Percentiles rank a stretch among this genome's conserved stretches.
Conservation (phyloP, 2,888 invertebrate species). For the Fragum whitleyi region DNA sequence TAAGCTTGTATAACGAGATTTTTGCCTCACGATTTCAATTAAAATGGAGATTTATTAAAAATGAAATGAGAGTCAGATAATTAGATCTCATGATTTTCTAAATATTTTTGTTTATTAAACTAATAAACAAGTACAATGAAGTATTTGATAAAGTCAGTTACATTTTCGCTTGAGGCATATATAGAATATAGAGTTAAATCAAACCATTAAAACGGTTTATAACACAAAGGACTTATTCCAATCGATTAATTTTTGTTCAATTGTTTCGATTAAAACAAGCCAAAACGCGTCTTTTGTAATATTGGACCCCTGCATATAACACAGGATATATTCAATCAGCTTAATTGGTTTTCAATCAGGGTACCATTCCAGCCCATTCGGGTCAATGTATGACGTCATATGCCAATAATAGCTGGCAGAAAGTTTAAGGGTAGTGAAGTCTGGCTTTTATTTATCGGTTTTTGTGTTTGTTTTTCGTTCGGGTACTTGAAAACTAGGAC, state of each 20-base stretch:
- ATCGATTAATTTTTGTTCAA: constrained; percentile 6
- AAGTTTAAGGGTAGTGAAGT: background rate
- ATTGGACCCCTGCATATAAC: background rate
- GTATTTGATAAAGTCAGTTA: no score
- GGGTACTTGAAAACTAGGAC: background rate
- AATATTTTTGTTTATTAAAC: no score
- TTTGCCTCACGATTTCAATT: no score
- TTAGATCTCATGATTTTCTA: no score
- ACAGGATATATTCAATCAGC: background rate
- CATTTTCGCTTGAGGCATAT: no score
- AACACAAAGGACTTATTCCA: background rate
- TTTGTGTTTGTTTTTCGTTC: background rate
- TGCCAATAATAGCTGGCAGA: background rate
- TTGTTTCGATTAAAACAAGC: background rate
- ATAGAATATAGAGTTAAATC: background rate
- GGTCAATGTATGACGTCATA: constrained; percentile 1
- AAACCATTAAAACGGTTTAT: background rate
- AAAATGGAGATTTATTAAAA: no score
- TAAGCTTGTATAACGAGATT: no score
- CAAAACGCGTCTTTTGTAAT: constrained; percentile 6
- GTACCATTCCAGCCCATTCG: background rate
- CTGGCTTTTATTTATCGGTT: constrained; percentile 10
- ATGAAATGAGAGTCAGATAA: no score
- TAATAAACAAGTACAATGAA: no score
- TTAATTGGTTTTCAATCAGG: background rate